phyloP scores from a whole-genome alignment of 1,140 invertebrate genomes.

The Drosophila busckii region DNA sequence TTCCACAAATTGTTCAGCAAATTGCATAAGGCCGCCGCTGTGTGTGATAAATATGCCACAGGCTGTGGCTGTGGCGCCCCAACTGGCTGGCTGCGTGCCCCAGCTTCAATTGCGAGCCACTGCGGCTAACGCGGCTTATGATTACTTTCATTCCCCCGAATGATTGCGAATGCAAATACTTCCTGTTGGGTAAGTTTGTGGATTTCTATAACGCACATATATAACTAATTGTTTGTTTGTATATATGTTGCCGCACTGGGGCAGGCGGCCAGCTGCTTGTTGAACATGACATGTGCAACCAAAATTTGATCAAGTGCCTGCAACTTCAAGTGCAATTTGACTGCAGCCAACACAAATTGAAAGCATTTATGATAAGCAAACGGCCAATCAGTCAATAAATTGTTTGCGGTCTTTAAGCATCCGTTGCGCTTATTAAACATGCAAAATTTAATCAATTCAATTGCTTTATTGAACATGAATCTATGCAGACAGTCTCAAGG shows the following conservation, averaged over 20 bases:
- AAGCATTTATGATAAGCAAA: slow-evolving; percentile 59
- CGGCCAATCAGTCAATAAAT: slow-evolving; percentile 13
- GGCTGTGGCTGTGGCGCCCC: too few relatives aligned
- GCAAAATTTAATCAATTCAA: slow-evolving; percentile 24
- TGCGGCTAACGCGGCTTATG: slow-evolving; percentile 25
- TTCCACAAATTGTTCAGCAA: slow-evolving; percentile 3
- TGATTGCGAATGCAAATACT: slow-evolving; percentile 68
- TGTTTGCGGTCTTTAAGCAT: slow-evolving; percentile 27
- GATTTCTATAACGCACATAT: slow-evolving; percentile 43
- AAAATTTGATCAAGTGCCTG: slow-evolving; percentile 7
- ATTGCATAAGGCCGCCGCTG: slow-evolving; percentile 26
- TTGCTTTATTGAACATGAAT: slow-evolving; percentile 17
- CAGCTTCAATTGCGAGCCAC: too few relatives aligned
- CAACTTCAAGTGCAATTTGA: slow-evolving; percentile 29
- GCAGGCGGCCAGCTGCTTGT: slow-evolving; percentile 5
- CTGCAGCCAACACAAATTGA: slow-evolving; percentile 39
- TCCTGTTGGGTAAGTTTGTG: slow-evolving; percentile 63
- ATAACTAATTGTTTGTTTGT: not conserved
- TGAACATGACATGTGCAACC: slow-evolving; percentile 15
- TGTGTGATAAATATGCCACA: slow-evolving; percentile 27
- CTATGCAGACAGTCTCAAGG: too few relatives aligned
- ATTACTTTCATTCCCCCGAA: slow-evolving; percentile 69
- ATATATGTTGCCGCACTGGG: not conserved
- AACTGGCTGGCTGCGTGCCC: too few relatives aligned
- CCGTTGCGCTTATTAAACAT: slow-evolving; percentile 29